These are phyloP conservation scores for Thripadectes ignobilis DNA, from an alignment of 2,797 vertebrate genomes.

Conservation along the genomic window DNA sequence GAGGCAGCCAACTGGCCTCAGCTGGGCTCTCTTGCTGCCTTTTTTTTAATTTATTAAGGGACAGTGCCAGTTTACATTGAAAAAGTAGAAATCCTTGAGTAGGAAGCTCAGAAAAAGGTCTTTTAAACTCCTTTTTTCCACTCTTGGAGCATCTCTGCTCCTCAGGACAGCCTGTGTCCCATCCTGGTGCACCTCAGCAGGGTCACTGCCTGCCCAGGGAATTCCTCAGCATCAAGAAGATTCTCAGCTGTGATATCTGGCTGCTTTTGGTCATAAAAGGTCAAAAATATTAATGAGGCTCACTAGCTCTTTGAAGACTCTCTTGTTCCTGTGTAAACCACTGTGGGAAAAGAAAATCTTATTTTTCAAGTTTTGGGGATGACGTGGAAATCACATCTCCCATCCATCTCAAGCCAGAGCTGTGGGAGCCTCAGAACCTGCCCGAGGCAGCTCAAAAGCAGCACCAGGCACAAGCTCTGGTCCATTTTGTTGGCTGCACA, in stretches of 20 bases:
- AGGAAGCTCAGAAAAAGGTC: neutral
- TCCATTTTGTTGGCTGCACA: neutral
- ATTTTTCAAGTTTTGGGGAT: neutral
- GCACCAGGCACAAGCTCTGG: neutral
- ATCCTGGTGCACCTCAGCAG: neutral
- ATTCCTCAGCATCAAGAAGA: too few species aligned
- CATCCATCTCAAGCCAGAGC: fast-evolving
- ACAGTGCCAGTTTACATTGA: neutral
- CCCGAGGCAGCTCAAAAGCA: neutral
- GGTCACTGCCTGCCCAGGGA: neutral
- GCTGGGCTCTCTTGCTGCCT: neutral
- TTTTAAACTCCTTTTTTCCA: neutral
- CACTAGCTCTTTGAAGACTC: neutral
- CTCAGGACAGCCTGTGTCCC: neutral
- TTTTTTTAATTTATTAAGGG: neutral
- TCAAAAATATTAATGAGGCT: neutral
- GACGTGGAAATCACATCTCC: neutral
- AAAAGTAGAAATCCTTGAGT: neutral
- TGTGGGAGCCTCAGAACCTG: neutral
- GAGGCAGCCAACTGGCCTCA: neutral
- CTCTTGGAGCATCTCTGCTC: neutral
- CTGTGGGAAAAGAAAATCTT: neutral
- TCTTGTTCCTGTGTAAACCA: neutral
- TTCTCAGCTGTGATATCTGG: neutral
- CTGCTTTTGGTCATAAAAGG: neutral